Conservation (phyloP, 2,797 vertebrate species). For the Triplophysa yarkandensis region DNA sequence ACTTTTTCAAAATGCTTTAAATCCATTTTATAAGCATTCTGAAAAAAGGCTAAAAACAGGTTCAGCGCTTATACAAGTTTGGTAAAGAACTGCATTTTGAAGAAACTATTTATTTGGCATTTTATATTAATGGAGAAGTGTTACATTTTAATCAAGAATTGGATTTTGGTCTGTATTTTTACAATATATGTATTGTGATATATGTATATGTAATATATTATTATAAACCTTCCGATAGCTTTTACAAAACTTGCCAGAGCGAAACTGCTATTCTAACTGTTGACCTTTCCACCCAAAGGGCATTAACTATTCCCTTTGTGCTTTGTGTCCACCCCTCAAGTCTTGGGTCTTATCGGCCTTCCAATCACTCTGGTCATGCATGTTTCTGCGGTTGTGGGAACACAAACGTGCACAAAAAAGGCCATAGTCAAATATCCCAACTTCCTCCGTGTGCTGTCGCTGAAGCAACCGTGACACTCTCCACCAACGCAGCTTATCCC, state of each 20-base stretch:
- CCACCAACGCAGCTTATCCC: conserved; percentile 20
- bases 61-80: no score
- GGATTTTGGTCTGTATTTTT: no score
- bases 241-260: neutral
- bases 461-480: conserved; percentile 24
- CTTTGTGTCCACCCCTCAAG: conserved; percentile 14
- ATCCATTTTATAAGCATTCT: no score
- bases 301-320: conserved; percentile 46
- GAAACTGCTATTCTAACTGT: conserved; percentile 49
- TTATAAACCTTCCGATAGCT: no score
- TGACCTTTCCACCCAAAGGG: conserved; percentile 49
- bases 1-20: no score
- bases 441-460: conserved; percentile 25
- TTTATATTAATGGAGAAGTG: no score
- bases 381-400: conserved; percentile 36
- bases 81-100: no score
- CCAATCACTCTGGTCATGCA: conserved; percentile 41
- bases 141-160: no score
- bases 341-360: conserved; percentile 34
- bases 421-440: conserved; percentile 41
- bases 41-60: no score
- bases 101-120: no score
- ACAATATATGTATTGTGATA: no score
- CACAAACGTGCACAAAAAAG: conserved; percentile 18
- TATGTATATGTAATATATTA: no score